Evolutionary conservation across 2,797 vertebrate species (phyloP).

Genomic region (Mus caroli): DNA sequence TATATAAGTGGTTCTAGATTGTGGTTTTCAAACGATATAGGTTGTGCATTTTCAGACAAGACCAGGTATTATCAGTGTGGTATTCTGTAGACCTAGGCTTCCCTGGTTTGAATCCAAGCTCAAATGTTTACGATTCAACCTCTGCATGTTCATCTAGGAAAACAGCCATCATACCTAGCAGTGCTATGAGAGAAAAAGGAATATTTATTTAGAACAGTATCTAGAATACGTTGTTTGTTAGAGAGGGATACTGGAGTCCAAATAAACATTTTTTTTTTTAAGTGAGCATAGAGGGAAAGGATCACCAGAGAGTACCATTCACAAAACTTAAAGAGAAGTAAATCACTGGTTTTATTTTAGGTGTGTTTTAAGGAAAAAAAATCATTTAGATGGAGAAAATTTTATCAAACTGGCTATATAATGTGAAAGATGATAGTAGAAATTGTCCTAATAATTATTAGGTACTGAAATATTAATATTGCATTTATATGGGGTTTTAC

Average conservation of each 20-base stretch:
- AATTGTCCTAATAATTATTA: not conserved
- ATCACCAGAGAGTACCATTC: slow-evolving; percentile 6
- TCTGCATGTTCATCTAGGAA: not conserved
- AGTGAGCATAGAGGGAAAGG: not conserved
- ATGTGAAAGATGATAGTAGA: slow-evolving; percentile 28
- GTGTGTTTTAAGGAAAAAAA: slow-evolving; percentile 18
- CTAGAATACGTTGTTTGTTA: not conserved
- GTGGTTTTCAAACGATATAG: not conserved
- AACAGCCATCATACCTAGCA: not conserved
- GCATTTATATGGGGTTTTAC: slow-evolving; percentile 34
- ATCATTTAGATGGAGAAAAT: slow-evolving; percentile 19
- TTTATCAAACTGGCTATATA: slow-evolving; percentile 1
- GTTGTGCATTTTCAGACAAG: slow-evolving; percentile 10
- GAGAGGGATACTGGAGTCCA: not conserved
- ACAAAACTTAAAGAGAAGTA: slow-evolving; percentile 30
- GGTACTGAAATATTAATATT: slow-evolving; percentile 38
- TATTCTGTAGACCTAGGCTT: not conserved
- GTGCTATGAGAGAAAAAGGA: not conserved
- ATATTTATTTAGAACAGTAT: slow-evolving; percentile 18
- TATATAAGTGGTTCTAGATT: slow-evolving; percentile 10
- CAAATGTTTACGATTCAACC: not conserved
- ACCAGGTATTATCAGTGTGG: not conserved
- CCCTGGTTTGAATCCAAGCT: not conserved
- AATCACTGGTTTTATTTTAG: not conserved
- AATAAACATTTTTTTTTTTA: not conserved